Evolutionary conservation across 2,113 vertebrate genomes (phyloP), one percentile per base, ranked within the genome.

Genomic region (Xiphias gladius): DNA sequence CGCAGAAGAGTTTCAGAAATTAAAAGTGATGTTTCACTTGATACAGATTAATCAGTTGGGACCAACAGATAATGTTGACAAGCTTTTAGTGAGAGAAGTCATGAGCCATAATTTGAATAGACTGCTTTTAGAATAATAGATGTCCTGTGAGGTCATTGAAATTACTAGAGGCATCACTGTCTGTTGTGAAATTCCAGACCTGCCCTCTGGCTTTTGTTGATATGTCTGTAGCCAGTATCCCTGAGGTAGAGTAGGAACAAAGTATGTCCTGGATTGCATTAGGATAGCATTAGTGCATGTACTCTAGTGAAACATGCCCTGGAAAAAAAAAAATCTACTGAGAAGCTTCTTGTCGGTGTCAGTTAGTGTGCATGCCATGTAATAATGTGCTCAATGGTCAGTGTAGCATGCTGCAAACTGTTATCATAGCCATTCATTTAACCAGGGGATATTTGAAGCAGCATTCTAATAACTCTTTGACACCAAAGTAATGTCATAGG

Each of bases 141-240:
- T 64, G 24, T 52, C 19, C 58, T 59, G 52, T 59, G 8, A 19
- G n/a, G 71, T 46, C 16, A 20, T 4, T 26, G 19, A 28, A 74
- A 68, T 77, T 52, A 13, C 61, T 71, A 54, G 61, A 73, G 69
- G 62, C 39, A 12, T 58, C 50, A 37, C n/a, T 43, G 10, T 65
- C 69, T 65, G 54, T 57, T 66, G 68, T 76, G 43, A 87, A 85
- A 83, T 79, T 69, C 55, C 70, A 83, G 62, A 65, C n/a, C 43
- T 58, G 75, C 61, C 66, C 80, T 66, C 66, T 9, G 37, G 85
- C 73, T 79, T 79, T 68, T 75, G 72, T 64, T 82, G 61, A 83
- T 76, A 73, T 63, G 64, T 55, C 19, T 32, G 61, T n/a, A 58
- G 37, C 48, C 50, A 72, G 30, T 28, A 68, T 82, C 63, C 83